Conservation (phyloP, 2,797 vertebrate genomes). For the Leptoclinus maculatus region DNA sequence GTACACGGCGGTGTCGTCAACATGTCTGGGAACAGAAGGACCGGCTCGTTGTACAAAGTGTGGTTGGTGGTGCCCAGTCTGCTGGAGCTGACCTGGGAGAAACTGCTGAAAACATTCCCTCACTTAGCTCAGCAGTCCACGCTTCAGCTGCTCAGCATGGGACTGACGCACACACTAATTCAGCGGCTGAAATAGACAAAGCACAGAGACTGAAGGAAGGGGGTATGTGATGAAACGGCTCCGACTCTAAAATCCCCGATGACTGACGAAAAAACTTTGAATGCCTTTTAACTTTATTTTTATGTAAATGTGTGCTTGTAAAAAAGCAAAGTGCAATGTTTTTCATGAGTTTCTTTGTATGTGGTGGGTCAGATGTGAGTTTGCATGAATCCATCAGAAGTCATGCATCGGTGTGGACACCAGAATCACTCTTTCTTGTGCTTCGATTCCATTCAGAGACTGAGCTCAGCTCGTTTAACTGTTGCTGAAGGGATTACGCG, state of each 20-base stretch:
- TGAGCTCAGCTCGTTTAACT: constrained; percentile 10
- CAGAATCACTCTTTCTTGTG: constrained; percentile 11
- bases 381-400: constrained; percentile 28
- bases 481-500: background rate
- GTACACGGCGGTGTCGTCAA: constrained; percentile 97
- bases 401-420: background rate
- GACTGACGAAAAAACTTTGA: constrained; percentile 38
- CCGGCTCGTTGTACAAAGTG: constrained; percentile 96
- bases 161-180: constrained; percentile 93
- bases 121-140: constrained; percentile 89
- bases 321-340: constrained; percentile 15
- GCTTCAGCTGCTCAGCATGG: constrained; percentile 92
- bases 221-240: constrained; percentile 20
- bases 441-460: background rate
- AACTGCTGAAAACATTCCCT: constrained; percentile 91
- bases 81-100: constrained; percentile 98
- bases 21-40: constrained; percentile 95
- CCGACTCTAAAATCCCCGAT: constrained; percentile 13
- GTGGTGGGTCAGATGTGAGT: constrained; percentile 13
- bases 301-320: constrained; percentile 15
- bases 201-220: constrained; percentile 8
- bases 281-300: constrained; percentile 54
- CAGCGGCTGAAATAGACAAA: constrained; percentile 92
- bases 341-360: constrained; percentile 8
- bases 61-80: constrained; percentile 97